phyloP scores from a whole-genome alignment of 2,797 vertebrate species.

The Chrosomus eos region DNA sequence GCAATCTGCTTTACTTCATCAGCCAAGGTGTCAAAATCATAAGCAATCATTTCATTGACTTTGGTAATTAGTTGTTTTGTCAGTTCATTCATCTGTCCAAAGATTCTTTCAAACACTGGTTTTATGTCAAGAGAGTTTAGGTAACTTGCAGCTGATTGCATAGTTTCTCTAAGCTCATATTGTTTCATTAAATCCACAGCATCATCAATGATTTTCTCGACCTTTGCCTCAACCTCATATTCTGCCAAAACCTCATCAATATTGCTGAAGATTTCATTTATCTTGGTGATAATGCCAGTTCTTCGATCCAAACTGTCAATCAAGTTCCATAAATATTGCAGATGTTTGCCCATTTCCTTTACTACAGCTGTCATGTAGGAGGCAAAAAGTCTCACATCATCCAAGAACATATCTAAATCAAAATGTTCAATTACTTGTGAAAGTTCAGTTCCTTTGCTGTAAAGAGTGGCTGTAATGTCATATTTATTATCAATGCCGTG shows the following conservation, averaged over 20 bases:
- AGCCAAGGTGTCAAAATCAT: constrained; percentile 85
- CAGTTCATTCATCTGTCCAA: constrained; percentile 73
- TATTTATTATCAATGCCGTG: constrained; percentile 80
- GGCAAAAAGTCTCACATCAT: constrained; percentile 75
- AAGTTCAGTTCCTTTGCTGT: constrained; percentile 78
- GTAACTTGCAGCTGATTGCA: constrained; percentile 72
- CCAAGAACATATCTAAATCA: constrained; percentile 74
- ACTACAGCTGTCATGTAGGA: constrained; percentile 68
- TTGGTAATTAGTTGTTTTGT: constrained; percentile 79
- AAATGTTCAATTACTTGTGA: constrained; percentile 80
- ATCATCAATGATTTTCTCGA: constrained; percentile 82
- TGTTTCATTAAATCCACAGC: constrained; percentile 81
- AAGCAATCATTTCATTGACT: constrained; percentile 81
- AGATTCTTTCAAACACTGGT: constrained; percentile 72
- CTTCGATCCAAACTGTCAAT: constrained; percentile 77
- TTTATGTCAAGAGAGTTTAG: constrained; percentile 81
- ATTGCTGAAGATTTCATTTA: constrained; percentile 73
- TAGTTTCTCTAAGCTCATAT: constrained; percentile 83
- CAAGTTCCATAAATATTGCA: constrained; percentile 77
- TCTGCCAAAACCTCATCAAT: constrained; percentile 78
- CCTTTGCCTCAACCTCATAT: constrained; percentile 82
- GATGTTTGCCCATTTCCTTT: constrained; percentile 74
- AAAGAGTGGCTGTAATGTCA: constrained; percentile 78
- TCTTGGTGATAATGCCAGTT: constrained; percentile 78
- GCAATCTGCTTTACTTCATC: constrained; percentile 80